These are phyloP conservation scores for Bucorvus abyssinicus DNA, from an alignment of 2,797 vertebrate species.

Conservation along the genomic window DNA sequence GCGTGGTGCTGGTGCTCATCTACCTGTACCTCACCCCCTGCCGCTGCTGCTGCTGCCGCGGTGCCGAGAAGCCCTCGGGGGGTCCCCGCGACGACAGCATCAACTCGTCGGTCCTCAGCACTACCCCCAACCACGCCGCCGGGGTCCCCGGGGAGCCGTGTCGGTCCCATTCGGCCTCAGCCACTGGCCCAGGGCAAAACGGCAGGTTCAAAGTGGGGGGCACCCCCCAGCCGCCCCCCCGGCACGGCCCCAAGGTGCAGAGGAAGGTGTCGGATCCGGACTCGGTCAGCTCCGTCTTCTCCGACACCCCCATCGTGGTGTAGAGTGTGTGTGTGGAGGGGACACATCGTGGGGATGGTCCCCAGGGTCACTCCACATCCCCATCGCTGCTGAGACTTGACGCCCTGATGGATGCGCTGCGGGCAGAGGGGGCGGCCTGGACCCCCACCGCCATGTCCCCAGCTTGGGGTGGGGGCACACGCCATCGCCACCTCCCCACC, in stretches of 20 bases:
- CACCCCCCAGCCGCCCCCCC: conserved; percentile 68
- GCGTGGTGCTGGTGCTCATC: conserved; percentile 94
- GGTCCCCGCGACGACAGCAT: conserved; percentile 91
- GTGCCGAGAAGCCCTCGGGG: conserved; percentile 78
- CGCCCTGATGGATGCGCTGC: background rate
- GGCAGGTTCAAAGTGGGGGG: conserved; percentile 88
- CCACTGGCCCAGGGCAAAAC: conserved; percentile 84
- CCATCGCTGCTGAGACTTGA: background rate
- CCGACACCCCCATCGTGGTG: conserved; percentile 96
- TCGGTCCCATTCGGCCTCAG: conserved; percentile 78
- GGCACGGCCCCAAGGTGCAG: conserved; percentile 80
- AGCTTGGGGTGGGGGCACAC: background rate
- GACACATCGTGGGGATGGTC: background rate
- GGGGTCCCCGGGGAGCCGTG: conserved; percentile 79
- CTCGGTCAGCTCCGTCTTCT: conserved; percentile 96
- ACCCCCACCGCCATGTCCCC: background rate
- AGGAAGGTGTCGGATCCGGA: conserved; percentile 95
- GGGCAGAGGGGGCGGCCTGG: background rate
- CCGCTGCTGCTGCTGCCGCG: conserved; percentile 91
- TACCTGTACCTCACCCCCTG: conserved; percentile 97
- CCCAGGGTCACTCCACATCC: background rate
- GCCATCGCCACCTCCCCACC: no score
- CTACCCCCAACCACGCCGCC: conserved; percentile 86
- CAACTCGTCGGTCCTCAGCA: conserved; percentile 93
- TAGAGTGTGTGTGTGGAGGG: conserved; percentile 62